Percentiles rank a stretch among this genome's conserved stretches.
Evolutionary conservation across 2,888 invertebrate genomes (phyloP).

Genomic region (Sminthurinus aureus): DNA sequence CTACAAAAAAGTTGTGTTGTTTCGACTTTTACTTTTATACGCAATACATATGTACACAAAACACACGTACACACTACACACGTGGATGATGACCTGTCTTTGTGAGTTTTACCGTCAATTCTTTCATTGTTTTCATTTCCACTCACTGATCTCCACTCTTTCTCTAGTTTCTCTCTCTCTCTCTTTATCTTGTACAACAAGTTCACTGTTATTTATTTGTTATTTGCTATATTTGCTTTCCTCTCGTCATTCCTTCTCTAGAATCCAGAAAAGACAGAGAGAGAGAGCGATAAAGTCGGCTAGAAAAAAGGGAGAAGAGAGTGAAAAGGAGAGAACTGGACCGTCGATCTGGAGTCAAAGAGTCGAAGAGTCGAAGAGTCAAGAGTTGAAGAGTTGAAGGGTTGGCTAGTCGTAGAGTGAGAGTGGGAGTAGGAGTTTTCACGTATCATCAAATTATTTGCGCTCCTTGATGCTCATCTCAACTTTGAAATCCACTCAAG

Average conservation of each 20-base stretch:
- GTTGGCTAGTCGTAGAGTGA: too few relatives aligned
- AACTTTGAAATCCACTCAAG: conserved; percentile 19
- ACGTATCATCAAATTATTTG: neutral
- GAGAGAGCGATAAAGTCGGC: too few relatives aligned
- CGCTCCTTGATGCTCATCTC: neutral
- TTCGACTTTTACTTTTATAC: neutral
- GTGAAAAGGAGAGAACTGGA: too few relatives aligned
- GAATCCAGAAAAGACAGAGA: neutral
- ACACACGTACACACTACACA: neutral
- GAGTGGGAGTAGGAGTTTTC: neutral
- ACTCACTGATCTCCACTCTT: conserved; percentile 18
- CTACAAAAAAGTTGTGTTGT: neutral
- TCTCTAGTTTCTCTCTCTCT: neutral
- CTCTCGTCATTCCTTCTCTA: neutral
- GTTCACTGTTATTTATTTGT: neutral
- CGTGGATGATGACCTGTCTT: neutral
- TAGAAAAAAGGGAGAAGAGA: too few relatives aligned
- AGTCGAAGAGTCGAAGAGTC: neutral
- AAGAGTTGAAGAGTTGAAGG: neutral
- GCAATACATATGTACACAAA: neutral
- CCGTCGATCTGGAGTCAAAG: too few relatives aligned
- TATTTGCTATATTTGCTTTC: conserved; percentile 6
- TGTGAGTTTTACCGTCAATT: neutral
- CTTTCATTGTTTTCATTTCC: conserved; percentile 16
- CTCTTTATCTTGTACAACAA: neutral